Percentiles rank a stretch among this genome's conserved stretches.
Evolutionary conservation across 1,140 invertebrate genomes (phyloP).

Genomic region (Ganaspis sp.): DNA sequence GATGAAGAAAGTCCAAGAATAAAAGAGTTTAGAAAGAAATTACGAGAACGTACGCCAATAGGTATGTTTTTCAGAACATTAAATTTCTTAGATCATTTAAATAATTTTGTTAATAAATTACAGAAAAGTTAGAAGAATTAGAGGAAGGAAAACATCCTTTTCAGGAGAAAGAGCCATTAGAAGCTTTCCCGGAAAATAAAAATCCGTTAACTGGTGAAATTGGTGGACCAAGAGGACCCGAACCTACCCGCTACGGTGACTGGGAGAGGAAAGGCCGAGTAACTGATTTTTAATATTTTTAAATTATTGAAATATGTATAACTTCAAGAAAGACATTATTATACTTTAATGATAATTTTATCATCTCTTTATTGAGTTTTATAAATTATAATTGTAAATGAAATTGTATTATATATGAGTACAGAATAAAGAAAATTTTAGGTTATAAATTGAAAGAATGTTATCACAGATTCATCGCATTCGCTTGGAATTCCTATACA

Average conservation of each 20-base stretch:
- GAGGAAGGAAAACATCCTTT: constrained; percentile 84
- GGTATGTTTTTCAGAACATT: constrained; percentile 55
- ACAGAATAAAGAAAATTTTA: too few species aligned
- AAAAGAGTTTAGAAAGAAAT: constrained; percentile 72
- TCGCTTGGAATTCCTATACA: too few species aligned
- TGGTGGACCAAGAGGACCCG: constrained; percentile 95
- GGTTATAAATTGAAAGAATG: too few species aligned
- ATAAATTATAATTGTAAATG: too few species aligned
- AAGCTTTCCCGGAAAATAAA: constrained; percentile 89
- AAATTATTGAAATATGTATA: background rate
- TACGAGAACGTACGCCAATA: constrained; percentile 70
- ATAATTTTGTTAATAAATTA: constrained; percentile 37
- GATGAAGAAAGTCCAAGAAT: constrained; percentile 65
- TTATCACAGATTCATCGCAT: too few species aligned
- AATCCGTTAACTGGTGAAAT: constrained; percentile 97
- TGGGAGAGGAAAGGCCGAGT: constrained; percentile 99
- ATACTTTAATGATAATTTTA: too few species aligned
- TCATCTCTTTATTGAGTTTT: too few species aligned
- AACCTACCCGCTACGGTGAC: constrained; percentile 99
- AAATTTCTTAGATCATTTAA: constrained; percentile 19
- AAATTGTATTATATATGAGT: too few species aligned
- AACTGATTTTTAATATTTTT: constrained; percentile 87
- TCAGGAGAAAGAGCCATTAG: constrained; percentile 90
- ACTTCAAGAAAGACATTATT: background rate
- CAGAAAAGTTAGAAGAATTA: constrained; percentile 82